Percentiles rank a stretch among this genome's conserved stretches.
Conservation (phyloP, 2,113 vertebrate species). For the Etheostoma cragini region DNA sequence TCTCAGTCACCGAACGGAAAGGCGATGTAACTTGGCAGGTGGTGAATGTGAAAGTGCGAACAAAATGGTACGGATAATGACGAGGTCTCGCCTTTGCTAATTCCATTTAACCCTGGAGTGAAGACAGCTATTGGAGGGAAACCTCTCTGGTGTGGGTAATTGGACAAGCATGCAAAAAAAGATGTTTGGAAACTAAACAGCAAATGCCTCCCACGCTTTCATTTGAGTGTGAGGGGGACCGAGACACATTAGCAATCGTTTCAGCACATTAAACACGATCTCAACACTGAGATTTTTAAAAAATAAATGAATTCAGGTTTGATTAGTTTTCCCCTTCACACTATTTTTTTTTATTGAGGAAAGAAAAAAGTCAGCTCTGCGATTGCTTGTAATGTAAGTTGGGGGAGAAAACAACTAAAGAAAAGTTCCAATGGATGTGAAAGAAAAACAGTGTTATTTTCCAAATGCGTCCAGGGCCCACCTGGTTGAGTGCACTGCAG, state of each 20-base stretch:
- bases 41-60: constrained; percentile 56
- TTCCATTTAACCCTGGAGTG: constrained; percentile 65
- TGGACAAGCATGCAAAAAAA: constrained; percentile 49
- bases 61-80: constrained; percentile 54
- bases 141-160: constrained; percentile 57
- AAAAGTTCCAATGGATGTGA: constrained; percentile 28
- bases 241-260: constrained; percentile 41
- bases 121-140: constrained; percentile 47
- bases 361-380: background rate
- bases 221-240: constrained; percentile 1
- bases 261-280: constrained; percentile 63
- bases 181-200: constrained; percentile 53
- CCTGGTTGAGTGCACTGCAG: constrained; percentile 25
- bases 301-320: constrained; percentile 41
- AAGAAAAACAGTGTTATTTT: constrained; percentile 27
- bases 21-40: constrained; percentile 60
- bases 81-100: constrained; percentile 60
- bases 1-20: constrained; percentile 56
- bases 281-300: constrained; percentile 26
- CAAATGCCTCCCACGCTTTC: constrained; percentile 34
- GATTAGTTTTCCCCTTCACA: constrained; percentile 23
- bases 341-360: background rate
- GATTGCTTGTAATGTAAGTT: background rate
- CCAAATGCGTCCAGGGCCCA: constrained; percentile 23
- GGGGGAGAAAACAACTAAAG: constrained; percentile 4